These are phyloP conservation scores for Porites lobata DNA, from an alignment of 92 coral and sea anemone species.

Conservation along the genomic window DNA sequence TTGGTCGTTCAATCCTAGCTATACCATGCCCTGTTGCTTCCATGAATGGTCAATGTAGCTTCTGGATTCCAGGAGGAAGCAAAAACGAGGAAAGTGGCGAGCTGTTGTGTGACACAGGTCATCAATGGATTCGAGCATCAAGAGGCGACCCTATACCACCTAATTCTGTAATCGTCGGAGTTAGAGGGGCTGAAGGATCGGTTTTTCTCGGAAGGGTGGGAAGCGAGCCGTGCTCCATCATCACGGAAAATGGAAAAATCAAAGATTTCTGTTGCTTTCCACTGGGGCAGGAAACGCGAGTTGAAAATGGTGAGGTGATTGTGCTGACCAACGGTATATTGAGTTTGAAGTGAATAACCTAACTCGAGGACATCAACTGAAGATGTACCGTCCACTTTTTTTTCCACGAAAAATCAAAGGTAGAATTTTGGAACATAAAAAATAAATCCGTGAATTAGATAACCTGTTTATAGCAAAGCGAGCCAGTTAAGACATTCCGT, in stretches of 20 bases:
- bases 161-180: background rate
- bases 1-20: background rate
- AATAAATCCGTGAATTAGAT: no score
- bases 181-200: background rate
- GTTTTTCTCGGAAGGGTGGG: constrained; percentile 18
- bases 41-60: background rate
- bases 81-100: background rate
- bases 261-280: background rate
- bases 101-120: background rate
- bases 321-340: constrained; percentile 4
- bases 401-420: no score
- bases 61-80: background rate
- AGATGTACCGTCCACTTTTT: no score
- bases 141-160: constrained; percentile 1
- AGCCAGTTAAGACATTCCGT: no score
- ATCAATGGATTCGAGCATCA: background rate
- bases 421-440: no score
- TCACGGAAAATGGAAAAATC: background rate
- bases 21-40: background rate
- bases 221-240: constrained; percentile 2
- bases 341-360: no score
- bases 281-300: background rate
- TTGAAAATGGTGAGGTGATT: constrained; percentile 3
- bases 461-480: no score
- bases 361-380: no score